These are phyloP conservation scores for Pissodes strobi DNA, from an alignment of 1,140 invertebrate species.

Conservation along the genomic window DNA sequence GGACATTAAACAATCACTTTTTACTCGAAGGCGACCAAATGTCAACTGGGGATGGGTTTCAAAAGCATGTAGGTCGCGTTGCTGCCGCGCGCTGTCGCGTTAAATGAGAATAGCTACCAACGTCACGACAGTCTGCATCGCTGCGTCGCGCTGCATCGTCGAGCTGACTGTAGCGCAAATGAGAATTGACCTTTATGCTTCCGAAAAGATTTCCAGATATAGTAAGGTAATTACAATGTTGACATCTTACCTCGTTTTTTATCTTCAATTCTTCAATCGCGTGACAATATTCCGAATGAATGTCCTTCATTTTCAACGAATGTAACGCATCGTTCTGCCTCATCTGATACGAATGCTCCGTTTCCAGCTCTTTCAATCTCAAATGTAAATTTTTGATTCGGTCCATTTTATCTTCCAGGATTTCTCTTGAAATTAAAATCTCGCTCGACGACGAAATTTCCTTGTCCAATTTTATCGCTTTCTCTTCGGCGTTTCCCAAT, in stretches of 20 bases:
- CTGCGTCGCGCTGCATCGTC: too few species aligned
- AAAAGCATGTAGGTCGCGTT: too few species aligned
- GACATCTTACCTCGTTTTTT: slow-evolving; percentile 71
- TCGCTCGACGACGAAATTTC: slow-evolving; percentile 77
- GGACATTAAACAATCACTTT: too few species aligned
- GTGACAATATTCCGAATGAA: slow-evolving; percentile 70
- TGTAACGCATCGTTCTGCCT: slow-evolving; percentile 69
- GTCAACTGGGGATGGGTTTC: too few species aligned
- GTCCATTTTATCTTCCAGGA: slow-evolving; percentile 69
- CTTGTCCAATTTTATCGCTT: slow-evolving; percentile 70
- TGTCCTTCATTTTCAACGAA: slow-evolving; percentile 66
- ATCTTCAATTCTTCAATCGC: slow-evolving; percentile 72
- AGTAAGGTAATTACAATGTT: too few species aligned
- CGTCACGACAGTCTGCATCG: too few species aligned
- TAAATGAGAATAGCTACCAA: too few species aligned
- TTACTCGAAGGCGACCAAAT: too few species aligned
- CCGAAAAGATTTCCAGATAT: too few species aligned
- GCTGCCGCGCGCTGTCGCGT: too few species aligned
- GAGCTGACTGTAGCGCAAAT: too few species aligned
- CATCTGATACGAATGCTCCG: slow-evolving; percentile 72
- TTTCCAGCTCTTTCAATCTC: slow-evolving; percentile 72
- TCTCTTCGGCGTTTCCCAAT: slow-evolving; percentile 74
- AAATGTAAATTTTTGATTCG: slow-evolving; percentile 64
- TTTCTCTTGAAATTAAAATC: slow-evolving; percentile 68
- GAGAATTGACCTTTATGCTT: too few species aligned